Conservation (phyloP, 2,113 vertebrate genomes). For the Plectropomus leopardus region DNA sequence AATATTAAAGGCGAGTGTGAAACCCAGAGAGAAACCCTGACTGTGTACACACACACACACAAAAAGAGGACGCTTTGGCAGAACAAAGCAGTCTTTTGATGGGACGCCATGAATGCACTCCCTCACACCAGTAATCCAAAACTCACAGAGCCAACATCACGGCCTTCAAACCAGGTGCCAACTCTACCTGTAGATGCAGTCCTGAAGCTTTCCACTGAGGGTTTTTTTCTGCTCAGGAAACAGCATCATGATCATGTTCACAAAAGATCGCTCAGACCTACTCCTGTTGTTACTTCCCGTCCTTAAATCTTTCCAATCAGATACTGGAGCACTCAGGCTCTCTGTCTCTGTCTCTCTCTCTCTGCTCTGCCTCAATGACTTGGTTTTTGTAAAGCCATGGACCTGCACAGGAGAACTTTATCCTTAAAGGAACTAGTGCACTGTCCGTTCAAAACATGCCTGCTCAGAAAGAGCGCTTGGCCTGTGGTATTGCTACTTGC, state of each 20-base stretch:
- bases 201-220: constrained; percentile 9
- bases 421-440: constrained; percentile 33
- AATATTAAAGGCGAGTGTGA: constrained; percentile 84
- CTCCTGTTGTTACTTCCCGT: constrained; percentile 42
- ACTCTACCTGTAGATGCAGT: constrained; percentile 62
- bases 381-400: constrained; percentile 28
- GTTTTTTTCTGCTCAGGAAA: constrained; percentile 39
- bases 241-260: constrained; percentile 43
- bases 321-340: constrained; percentile 66
- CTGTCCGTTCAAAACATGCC: neutral
- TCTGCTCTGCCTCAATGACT: constrained; percentile 28
- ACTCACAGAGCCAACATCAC: constrained; percentile 56
- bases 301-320: constrained; percentile 70
- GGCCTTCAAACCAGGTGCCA: constrained; percentile 65
- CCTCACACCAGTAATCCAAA: constrained; percentile 77
- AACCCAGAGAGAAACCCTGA: constrained; percentile 73
- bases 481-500: too few species aligned
- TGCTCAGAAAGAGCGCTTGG: too few species aligned
- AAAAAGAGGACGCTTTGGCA: constrained; percentile 43
- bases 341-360: constrained; percentile 15
- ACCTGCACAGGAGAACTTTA: constrained; percentile 27
- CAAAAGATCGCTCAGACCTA: constrained; percentile 49
- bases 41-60: constrained; percentile 53
- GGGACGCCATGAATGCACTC: constrained; percentile 67
- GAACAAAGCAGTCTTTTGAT: constrained; percentile 82